Conservation (phyloP, 2,888 invertebrate species). For the Apotomis turbidana region DNA sequence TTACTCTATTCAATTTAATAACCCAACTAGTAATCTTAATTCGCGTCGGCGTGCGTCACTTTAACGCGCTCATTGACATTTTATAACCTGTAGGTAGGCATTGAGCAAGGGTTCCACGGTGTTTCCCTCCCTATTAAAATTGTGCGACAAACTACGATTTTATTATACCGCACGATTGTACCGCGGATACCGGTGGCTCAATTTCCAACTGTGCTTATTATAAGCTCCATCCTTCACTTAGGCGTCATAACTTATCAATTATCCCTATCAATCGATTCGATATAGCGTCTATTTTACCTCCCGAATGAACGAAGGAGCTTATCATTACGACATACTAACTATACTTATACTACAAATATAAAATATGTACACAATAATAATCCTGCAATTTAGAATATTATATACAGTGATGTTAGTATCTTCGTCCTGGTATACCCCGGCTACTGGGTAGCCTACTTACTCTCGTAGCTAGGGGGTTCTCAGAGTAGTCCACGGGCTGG, state of each 20-base stretch:
- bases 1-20: neutral
- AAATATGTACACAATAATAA: slow-evolving; percentile 55
- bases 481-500: slow-evolving; percentile 95
- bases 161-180: no score
- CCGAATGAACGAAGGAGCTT: neutral
- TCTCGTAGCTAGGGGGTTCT: slow-evolving; percentile 90
- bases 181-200: neutral
- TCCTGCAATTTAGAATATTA: slow-evolving; percentile 58
- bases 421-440: slow-evolving; percentile 51
- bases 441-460: slow-evolving; percentile 84
- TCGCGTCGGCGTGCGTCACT: slow-evolving; percentile 27
- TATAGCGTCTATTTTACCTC: neutral
- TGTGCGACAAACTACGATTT: neutral
- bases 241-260: neutral
- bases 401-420: slow-evolving; percentile 76
- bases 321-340: neutral
- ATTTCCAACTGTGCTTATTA: neutral
- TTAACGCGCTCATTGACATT: slow-evolving; percentile 10
- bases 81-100: slow-evolving; percentile 15
- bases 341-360: slow-evolving; percentile 13
- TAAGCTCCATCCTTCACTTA: neutral
- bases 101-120: slow-evolving; percentile 3
- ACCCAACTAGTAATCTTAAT: neutral
- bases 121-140: neutral
- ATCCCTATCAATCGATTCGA: neutral